Evolutionary conservation across 2,888 invertebrate species (phyloP), one percentile per base, ranked within the genome.

Genomic region (Perizoma flavofasciatum): DNA sequence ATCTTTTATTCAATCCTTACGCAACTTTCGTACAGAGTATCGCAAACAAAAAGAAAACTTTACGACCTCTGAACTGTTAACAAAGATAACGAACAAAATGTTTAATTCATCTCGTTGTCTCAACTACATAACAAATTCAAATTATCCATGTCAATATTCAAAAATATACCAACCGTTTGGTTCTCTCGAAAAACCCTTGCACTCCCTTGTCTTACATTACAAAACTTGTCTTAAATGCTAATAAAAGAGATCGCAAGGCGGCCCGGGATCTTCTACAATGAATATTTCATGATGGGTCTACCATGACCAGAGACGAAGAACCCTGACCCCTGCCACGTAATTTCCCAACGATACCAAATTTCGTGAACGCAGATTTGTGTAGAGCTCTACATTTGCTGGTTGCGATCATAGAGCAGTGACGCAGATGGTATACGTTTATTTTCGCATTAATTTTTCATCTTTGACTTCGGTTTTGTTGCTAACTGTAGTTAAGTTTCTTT

Each of bases 211-310:
- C 67, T 81, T 81, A 79, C 82, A 85, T 83, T 80, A 76, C 81
- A 79, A 80, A 83, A 84, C 84, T 85, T 85, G 83, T 83, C 84
- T 83, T 83, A 84, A 85, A 85, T 86, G 85, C 84, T 85, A 86
- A 85, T 85, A 85, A 82, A 84, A 81, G 83, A 81, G 79, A 82
- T 81, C 82, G 78, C 69, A 71, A 22, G 73, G 71, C 70, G 67
- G 68, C 65, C 67, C 70, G 71, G 74, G 75, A 77, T 76, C 78
- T 77, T 74, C 77, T 68, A 65, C 79, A 75, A 85, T 85, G 85
- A 85, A 85, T 85, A 85, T 85, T 85, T 85, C 85, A 85, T 85
- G 83, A 82, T 75, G 74, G 79, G 73, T 75, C 78, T 76, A 76
- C 78, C 74, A 74, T 50, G 67, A 58, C 85, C 83, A 83, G 71